These are phyloP conservation scores for Metalampra italica DNA, from an alignment of 2,888 invertebrate species.

Conservation along the genomic window DNA sequence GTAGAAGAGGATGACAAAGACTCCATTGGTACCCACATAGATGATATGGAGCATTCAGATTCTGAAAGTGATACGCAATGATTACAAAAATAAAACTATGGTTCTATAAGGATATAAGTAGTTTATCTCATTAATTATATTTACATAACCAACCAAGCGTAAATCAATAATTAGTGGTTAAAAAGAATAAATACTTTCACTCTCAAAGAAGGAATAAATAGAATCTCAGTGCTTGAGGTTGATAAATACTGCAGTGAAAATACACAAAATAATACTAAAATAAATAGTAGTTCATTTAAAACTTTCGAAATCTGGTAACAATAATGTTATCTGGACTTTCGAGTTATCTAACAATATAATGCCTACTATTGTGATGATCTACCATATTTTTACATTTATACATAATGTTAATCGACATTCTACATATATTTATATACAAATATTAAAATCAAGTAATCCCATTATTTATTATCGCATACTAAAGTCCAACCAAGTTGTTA, in stretches of 20 bases:
- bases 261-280: constrained; percentile 6
- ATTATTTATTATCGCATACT: constrained; percentile 9
- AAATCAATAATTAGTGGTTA: constrained; percentile 4
- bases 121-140: constrained; percentile 40
- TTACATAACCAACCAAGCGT: constrained; percentile 27
- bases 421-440: no score
- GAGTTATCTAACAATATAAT: no score
- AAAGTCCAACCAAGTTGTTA: background rate
- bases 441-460: background rate
- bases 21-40: constrained; percentile 42
- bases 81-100: constrained; percentile 32
- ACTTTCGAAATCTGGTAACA: constrained; percentile 5
- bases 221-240: background rate
- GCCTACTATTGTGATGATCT: constrained; percentile 4
- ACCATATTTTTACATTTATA: constrained; percentile 7
- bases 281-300: constrained; percentile 7
- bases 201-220: background rate
- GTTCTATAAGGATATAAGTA: constrained; percentile 39
- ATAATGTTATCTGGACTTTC: background rate
- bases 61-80: constrained; percentile 31
- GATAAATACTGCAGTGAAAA: constrained; percentile 7
- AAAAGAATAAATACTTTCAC: background rate
- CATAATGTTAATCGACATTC: background rate
- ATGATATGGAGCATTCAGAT: constrained; percentile 53
- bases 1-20: constrained; percentile 55